Percentiles rank a stretch among this genome's conserved stretches.
Evolutionary conservation across 2,797 vertebrate genomes (phyloP).

Genomic region (Pangasius djambal): DNA sequence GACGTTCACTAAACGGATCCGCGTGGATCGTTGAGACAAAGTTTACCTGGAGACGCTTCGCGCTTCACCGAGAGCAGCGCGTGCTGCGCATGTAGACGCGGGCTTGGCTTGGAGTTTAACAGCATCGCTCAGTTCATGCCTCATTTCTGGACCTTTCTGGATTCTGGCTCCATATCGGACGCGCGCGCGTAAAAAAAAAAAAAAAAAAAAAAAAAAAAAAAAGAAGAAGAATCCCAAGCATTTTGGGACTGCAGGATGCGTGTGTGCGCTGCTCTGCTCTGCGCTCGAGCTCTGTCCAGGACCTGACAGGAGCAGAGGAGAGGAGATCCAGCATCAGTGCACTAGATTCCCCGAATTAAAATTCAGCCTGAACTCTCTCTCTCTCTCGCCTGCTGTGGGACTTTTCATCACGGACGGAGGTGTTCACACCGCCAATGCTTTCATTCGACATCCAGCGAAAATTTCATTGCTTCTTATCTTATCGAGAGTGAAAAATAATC

Average conservation of each 20-base stretch:
- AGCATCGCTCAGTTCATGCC: neutral
- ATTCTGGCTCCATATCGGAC: constrained; percentile 1
- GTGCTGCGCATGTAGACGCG: neutral
- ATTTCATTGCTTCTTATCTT: constrained; percentile 3
- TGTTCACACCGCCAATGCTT: constrained; percentile 28
- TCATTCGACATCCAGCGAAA: constrained; percentile 27
- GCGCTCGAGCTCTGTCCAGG: constrained; percentile 32
- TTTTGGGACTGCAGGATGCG: constrained; percentile 41
- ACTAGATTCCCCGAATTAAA: constrained; percentile 37
- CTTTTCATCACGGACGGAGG: constrained; percentile 40
- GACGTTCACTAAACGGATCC: neutral
- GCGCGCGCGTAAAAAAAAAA: neutral
- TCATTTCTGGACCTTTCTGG: constrained; percentile 19
- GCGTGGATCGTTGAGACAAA: constrained; percentile 7
- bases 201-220: neutral
- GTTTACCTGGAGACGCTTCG: constrained; percentile 10
- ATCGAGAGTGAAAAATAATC: constrained; percentile 6
- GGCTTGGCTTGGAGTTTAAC: neutral
- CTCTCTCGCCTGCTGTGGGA: constrained; percentile 4
- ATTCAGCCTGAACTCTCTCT: constrained; percentile 48
- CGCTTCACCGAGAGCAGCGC: neutral
- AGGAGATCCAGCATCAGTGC: constrained; percentile 17
- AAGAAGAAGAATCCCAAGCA: neutral
- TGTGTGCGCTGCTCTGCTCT: constrained; percentile 35
- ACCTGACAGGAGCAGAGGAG: constrained; percentile 52